Evolutionary conservation across 1,140 invertebrate genomes (phyloP), one percentile per base, ranked within the genome.

Genomic region (Venturia canescens): DNA sequence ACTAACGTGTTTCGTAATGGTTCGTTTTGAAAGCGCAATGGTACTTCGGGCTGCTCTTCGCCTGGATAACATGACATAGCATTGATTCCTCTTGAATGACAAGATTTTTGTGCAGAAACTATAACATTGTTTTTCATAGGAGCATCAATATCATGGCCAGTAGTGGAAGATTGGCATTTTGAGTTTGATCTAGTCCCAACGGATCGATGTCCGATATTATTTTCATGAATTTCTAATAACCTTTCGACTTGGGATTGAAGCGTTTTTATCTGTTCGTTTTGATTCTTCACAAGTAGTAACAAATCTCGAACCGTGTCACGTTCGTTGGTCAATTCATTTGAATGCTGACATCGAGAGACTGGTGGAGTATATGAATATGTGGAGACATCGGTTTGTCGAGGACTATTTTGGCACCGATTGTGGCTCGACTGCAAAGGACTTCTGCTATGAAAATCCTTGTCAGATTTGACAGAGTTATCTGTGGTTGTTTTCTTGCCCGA

Each of bases 181-280:
- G 21, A 44, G 29, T 13, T 57, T 3, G 27, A 15, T 13, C 34
- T 76, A 0, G n/a, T 57, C 13, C 13, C 11, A 4, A 34, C 13
- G 0, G 75, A 23, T 44, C 27, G 0, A 9, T 11, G 18, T 27
- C 15, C 50, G 3, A 76, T 16, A 21, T 9, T 88, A 16, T 90
- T 85, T 75, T 91, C 89, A 23, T 90, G 89, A 44, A 90, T 83
- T 77, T 87, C 88, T 13, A 91, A 60, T 16, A 91, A 72, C 72
- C 87, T 84, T 77, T 91, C 88, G 0, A 91, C 76, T 38, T 91
- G 90, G 13, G 78, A 81, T 38, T 91, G 90, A 23, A 91, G 77
- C 76, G 72, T 85, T 79, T 89, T 90, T 5, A 91, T 90, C 76
- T 91, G 90, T 34, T 91, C 89, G 34, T 83, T 90, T 71, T 89